phyloP scores from a whole-genome alignment of 2,797 vertebrate species.

The Neosilurus mollespiculum region DNA sequence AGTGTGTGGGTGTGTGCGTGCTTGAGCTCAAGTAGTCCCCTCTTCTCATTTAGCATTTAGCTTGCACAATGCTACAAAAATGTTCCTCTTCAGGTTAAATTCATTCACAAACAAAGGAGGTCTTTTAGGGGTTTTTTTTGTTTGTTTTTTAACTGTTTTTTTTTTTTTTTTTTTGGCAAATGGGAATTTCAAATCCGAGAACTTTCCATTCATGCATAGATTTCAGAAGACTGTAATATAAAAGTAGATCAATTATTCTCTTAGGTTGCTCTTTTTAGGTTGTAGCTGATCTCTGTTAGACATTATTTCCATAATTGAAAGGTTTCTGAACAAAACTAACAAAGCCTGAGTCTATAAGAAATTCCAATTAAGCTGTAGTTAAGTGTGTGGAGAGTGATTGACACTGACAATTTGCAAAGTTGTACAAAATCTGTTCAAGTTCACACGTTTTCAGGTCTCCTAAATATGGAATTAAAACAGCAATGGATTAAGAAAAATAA shows the following conservation, averaged over 20 bases:
- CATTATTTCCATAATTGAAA: not conserved
- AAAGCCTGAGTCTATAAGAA: not conserved
- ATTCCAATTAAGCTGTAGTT: slow-evolving; percentile 32
- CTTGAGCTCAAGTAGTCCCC: slow-evolving; percentile 17
- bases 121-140: not conserved
- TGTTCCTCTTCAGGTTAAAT: slow-evolving; percentile 41
- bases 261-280: not conserved
- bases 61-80: slow-evolving; percentile 31
- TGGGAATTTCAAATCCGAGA: not conserved
- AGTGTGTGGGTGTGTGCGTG: slow-evolving; percentile 26
- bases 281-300: not conserved
- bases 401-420: not conserved
- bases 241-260: not conserved
- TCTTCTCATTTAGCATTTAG: slow-evolving; percentile 17
- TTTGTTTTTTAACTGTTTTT: no score
- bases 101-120: slow-evolving; percentile 42
- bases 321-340: slow-evolving; percentile 10
- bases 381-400: slow-evolving; percentile 11
- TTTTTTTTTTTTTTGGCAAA: not conserved
- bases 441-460: slow-evolving; percentile 33
- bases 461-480: slow-evolving; percentile 50
- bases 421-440: not conserved
- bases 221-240: not conserved
- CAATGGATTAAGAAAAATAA: slow-evolving; percentile 8
- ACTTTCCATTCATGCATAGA: slow-evolving; percentile 16